phyloP scores from a whole-genome alignment of 2,888 invertebrate genomes.

The Craniophora ligustri region DNA sequence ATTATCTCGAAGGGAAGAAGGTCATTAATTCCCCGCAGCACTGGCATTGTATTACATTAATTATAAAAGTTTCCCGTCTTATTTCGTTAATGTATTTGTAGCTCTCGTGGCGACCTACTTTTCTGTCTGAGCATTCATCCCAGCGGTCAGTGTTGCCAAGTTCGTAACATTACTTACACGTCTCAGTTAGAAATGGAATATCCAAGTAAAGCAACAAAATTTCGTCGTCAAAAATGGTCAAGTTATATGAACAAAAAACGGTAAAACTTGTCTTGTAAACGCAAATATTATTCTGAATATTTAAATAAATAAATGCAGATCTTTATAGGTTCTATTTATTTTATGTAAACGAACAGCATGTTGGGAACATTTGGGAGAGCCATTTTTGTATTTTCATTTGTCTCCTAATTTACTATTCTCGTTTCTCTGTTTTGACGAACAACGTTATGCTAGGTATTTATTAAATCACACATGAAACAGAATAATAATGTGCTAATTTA shows the following conservation, averaged over 20 bases:
- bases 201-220: constrained; percentile 26
- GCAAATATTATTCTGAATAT: not conserved
- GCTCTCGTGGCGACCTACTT: constrained; percentile 67
- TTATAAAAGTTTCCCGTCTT: constrained; percentile 72
- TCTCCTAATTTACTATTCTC: constrained; percentile 60
- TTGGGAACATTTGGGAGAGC: constrained; percentile 14
- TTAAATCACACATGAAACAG: not conserved
- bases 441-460: constrained; percentile 26
- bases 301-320: not conserved
- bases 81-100: constrained; percentile 74
- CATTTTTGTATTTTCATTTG: constrained; percentile 56
- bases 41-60: constrained; percentile 71
- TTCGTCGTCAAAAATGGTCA: constrained; percentile 18
- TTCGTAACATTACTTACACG: constrained; percentile 52
- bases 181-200: constrained; percentile 37
- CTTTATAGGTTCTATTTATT: not conserved
- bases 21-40: constrained; percentile 58
- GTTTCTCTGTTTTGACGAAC: constrained; percentile 44
- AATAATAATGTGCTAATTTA: not conserved
- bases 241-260: not conserved
- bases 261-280: not conserved
- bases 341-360: not conserved
- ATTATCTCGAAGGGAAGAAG: constrained; percentile 50
- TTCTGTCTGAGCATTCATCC: constrained; percentile 56
- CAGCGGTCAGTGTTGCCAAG: constrained; percentile 63